These are phyloP conservation scores for Stylophora pistillata DNA, from an alignment of 64 coral and sea anemone species.

Conservation along the genomic window DNA sequence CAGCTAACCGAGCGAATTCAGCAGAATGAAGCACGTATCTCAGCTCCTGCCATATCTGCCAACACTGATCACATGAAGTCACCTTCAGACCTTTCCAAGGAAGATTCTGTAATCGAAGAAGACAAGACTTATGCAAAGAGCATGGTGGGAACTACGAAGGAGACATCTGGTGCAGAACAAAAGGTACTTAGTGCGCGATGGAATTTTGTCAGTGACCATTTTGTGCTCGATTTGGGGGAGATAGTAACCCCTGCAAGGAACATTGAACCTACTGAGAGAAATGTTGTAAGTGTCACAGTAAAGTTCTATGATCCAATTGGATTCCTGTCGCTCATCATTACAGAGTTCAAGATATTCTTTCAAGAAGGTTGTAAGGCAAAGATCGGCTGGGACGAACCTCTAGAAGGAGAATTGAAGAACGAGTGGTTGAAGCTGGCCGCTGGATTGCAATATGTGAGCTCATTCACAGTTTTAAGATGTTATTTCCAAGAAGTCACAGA, in stretches of 20 bases:
- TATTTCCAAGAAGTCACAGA: too few relatives aligned
- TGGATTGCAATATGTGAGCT: too few relatives aligned
- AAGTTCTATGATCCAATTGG: too few relatives aligned
- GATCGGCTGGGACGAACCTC: too few relatives aligned
- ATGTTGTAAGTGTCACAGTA: slow-evolving; percentile 8
- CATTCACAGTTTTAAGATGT: too few relatives aligned
- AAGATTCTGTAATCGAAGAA: not conserved
- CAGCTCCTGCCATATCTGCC: not conserved
- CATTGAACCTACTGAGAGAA: slow-evolving; percentile 32
- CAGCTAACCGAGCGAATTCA: slow-evolving; percentile 14
- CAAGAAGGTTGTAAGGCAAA: too few relatives aligned
- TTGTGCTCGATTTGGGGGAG: slow-evolving; percentile 24
- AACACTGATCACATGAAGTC: too few relatives aligned
- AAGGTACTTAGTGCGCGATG: slow-evolving; percentile 39
- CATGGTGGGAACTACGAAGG: not conserved
- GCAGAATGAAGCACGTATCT: not conserved
- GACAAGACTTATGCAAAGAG: slow-evolving; percentile 26
- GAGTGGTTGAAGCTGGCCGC: too few relatives aligned
- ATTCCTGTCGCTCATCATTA: too few relatives aligned
- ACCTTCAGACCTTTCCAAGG: not conserved
- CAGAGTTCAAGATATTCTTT: too few relatives aligned
- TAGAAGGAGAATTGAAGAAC: too few relatives aligned
- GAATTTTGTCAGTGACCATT: slow-evolving; percentile 8
- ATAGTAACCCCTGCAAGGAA: slow-evolving; percentile 31
- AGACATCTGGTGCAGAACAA: not conserved